Percentiles rank a stretch among this genome's conserved stretches.
phyloP scores from a whole-genome alignment of 2,113 vertebrate species.

The Okapia johnstoni region DNA sequence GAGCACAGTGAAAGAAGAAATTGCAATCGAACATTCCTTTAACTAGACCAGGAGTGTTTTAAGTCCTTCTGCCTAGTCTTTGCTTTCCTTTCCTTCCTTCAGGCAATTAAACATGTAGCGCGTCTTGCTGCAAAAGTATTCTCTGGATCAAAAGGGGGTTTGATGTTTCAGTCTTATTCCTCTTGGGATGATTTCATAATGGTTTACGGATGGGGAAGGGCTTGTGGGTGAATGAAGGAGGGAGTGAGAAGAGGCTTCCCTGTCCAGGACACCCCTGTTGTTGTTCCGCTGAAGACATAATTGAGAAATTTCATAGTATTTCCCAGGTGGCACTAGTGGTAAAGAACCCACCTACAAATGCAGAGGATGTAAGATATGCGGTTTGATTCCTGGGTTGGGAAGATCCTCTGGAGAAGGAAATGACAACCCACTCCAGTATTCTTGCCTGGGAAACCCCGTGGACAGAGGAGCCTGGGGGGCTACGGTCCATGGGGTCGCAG shows the following conservation, averaged over 20 bases:
- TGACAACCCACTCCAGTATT: not conserved
- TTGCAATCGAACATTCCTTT: not conserved
- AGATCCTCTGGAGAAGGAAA: not conserved
- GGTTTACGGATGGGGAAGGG: not conserved
- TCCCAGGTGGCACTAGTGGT: not conserved
- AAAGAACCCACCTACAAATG: not conserved
- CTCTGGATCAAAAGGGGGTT: constrained; percentile 32
- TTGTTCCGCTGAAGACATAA: not conserved
- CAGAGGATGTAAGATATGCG: accelerated
- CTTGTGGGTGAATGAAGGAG: not conserved
- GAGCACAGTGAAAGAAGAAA: not conserved
- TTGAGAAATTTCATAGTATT: not conserved
- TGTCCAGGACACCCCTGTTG: not conserved
- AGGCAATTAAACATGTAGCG: constrained; percentile 23
- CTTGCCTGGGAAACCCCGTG: not conserved
- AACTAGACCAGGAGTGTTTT: not conserved
- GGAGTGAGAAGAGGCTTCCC: not conserved
- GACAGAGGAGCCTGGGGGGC: not conserved
- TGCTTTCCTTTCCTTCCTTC: constrained; percentile 36
- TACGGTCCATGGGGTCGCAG: not conserved
- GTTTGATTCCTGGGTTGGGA: not conserved
- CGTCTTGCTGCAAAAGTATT: not conserved
- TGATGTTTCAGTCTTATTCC: constrained; percentile 48
- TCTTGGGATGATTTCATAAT: not conserved
- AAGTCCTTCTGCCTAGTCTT: constrained; percentile 6